A percentile compares a stretch with the other conserved stretches of the same genome.
Conservation (phyloP, 2,113 vertebrate genomes). For the Oreochromis aureus region DNA sequence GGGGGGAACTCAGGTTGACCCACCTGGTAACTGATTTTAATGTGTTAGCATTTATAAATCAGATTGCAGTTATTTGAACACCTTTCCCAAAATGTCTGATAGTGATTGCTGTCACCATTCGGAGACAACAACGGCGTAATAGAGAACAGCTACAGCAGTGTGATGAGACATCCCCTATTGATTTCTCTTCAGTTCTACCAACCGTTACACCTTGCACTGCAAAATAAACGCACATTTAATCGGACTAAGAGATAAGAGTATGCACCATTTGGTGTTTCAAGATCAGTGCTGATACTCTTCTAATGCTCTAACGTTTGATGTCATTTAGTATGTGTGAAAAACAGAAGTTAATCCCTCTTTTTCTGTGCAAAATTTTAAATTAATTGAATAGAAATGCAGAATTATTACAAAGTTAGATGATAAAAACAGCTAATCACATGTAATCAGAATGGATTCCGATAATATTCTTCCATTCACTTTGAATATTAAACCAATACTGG, state of each 20-base stretch:
- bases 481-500: not conserved
- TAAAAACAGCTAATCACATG: not conserved
- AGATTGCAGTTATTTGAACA: not conserved
- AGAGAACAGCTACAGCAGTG: not conserved
- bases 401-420: not conserved
- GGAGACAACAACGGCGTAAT: not conserved
- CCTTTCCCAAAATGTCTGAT: not conserved
- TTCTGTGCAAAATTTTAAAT: not conserved
- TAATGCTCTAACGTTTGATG: not conserved
- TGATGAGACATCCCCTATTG: not conserved
- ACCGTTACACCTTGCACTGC: not conserved
- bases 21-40: not conserved
- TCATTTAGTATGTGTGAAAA: not conserved
- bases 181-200: not conserved
- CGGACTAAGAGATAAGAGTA: not conserved
- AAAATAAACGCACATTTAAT: not conserved
- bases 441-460: not conserved
- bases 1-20: not conserved
- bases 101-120: not conserved
- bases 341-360: not conserved
- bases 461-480: not conserved
- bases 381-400: not conserved
- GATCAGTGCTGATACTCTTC: not conserved
- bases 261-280: not conserved
- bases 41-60: not conserved